Base-by-base conservation (phyloP, 2,888 invertebrate genomes). In the Epinotia nisella region DNA sequence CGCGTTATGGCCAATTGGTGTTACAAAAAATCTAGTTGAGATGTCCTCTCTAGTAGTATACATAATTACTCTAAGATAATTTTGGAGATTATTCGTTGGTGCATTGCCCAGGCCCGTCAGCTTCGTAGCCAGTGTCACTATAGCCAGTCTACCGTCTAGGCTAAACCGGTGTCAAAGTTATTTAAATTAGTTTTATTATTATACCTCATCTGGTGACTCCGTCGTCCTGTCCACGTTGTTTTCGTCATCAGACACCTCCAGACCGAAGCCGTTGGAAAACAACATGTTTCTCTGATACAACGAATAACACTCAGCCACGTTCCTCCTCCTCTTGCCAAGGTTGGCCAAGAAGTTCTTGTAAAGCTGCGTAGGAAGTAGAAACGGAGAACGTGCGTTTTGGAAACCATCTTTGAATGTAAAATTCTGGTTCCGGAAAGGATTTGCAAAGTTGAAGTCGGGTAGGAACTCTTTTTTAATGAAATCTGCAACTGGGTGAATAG, bases 311-410 rank as follows among this genome's bases (percentile, higher is more conserved):
- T 94, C 94, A 1, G 92, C 87, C 35, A 93, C 84, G 81, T 92
- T 92, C 29, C 93, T 80, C 74, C 93, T 88, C 72, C 94, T 90
- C 77, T 94, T 94, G 0, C 91, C 91, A 75, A 94, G 88, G 84
- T 94, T 97, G 13, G 97, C 97, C 82, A 97, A 89, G 76, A 97
- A 94, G 81, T 95, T 97, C 88, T 97, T 97, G 85, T 97, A 97
- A 80, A 97, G 93, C 83, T 97, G 97, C 71, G 96, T 95, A 11
- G 97, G 97, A 76, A 97, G 91, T 67, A 97, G 87, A 81, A 96
- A 96, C 17, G 94, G 94, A 0, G 94, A 89, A 67, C 89, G 81
- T 0, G 82, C 75, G 74, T 85, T 89, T 70, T 90, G 89, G 68
- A 91, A 90, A 0, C 89, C 87, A 83, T 93, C 89, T 75, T 93